phyloP scores from a whole-genome alignment of 2,797 vertebrate genomes.

The Diplodus puntazzo region DNA sequence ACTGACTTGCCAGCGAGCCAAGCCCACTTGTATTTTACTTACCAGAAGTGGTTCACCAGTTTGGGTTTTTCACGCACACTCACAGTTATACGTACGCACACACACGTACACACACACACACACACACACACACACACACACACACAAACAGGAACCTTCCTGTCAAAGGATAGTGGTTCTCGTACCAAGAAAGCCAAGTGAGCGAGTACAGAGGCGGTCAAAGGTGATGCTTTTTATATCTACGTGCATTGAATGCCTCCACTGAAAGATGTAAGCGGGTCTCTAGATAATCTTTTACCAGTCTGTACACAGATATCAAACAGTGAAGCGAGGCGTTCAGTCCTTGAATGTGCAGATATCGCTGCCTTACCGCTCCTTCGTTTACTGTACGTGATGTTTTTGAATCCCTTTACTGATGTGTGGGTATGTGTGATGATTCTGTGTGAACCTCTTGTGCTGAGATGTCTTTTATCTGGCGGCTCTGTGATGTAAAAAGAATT shows the following conservation, averaged over 20 bases:
- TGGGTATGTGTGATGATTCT: conserved; percentile 23
- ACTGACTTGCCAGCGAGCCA: conserved; percentile 40
- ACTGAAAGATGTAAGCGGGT: neutral
- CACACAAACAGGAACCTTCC: conserved; percentile 56
- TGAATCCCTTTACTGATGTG: conserved; percentile 24
- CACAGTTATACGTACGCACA: conserved; percentile 1
- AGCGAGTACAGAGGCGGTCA: conserved; percentile 36
- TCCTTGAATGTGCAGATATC: conserved; percentile 29
- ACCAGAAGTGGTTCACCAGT: conserved; percentile 78
- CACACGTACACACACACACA: conserved; percentile 30
- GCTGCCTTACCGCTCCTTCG: conserved; percentile 13
- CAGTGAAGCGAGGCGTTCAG: neutral
- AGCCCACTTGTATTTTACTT: conserved; percentile 70
- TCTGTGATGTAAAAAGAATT: conserved; percentile 51
- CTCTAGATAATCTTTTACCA: neutral
- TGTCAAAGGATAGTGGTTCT: conserved; percentile 60
- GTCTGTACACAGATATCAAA: neutral
- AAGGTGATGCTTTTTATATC: conserved; percentile 38
- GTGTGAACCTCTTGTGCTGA: conserved; percentile 14
- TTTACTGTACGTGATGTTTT: conserved; percentile 57
- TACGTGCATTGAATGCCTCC: neutral
- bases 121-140: conserved; percentile 8
- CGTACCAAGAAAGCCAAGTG: conserved; percentile 49
- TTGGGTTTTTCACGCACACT: conserved; percentile 63
- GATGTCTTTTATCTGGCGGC: conserved; percentile 39